Evolutionary conservation across 1,140 invertebrate genomes (phyloP).

Genomic region (Drosophila sp.): DNA sequence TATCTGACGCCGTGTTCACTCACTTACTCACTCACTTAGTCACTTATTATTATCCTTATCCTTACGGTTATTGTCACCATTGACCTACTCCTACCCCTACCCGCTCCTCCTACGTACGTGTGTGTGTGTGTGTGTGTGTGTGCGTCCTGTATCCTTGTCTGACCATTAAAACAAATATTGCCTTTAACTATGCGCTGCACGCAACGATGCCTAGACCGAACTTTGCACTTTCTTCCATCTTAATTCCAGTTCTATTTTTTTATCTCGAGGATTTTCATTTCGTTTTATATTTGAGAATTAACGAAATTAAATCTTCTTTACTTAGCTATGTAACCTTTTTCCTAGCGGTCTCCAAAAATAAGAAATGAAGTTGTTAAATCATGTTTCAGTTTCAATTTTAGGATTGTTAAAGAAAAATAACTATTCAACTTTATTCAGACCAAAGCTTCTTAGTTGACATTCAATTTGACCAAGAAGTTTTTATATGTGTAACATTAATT

Average conservation of each 20-base stretch:
- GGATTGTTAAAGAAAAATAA: no score
- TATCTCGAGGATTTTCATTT: not conserved
- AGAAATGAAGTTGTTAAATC: no score
- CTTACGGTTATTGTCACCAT: constrained; percentile 71
- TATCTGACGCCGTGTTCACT: constrained; percentile 57
- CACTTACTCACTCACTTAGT: constrained; percentile 63
- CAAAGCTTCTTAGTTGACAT: no score
- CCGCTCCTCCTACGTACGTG: constrained; percentile 1
- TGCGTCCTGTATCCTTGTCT: constrained; percentile 18
- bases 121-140: not conserved
- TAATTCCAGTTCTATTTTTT: constrained; percentile 14
- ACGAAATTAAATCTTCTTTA: not conserved
- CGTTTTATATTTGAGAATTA: not conserved
- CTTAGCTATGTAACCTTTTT: not conserved
- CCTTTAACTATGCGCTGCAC: constrained; percentile 70
- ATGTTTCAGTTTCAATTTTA: no score
- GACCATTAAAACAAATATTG: constrained; percentile 73
- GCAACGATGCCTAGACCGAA: constrained; percentile 48
- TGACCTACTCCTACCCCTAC: not conserved
- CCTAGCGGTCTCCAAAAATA: no score
- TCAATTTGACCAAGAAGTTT: no score
- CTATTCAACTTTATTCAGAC: no score
- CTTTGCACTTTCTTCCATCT: constrained; percentile 55
- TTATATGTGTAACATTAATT: no score
- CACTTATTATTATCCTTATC: constrained; percentile 73